Evolutionary conservation across 2,113 vertebrate species (phyloP).

Genomic region (Phodopus roborovskii): DNA sequence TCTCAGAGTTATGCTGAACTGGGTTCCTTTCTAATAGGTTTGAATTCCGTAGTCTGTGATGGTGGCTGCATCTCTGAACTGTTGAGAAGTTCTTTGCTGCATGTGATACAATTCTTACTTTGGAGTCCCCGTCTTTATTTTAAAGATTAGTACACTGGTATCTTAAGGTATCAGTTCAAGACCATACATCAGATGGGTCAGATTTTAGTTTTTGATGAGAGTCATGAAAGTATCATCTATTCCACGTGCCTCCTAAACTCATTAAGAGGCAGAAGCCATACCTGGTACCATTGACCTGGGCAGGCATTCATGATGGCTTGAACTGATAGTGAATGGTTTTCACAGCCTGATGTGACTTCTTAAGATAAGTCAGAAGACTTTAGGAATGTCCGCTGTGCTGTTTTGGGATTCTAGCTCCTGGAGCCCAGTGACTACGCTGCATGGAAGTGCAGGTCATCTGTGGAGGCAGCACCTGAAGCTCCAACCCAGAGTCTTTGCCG

Average conservation of each 20-base stretch:
- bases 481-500: not conserved
- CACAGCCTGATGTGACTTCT: not conserved
- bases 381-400: not conserved
- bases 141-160: not conserved
- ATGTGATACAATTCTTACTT: not conserved
- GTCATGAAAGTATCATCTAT: not conserved
- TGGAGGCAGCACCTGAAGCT: not conserved
- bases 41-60: not conserved
- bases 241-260: not conserved
- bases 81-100: not conserved
- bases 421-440: not conserved
- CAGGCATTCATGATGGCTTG: not conserved
- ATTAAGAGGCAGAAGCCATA: not conserved
- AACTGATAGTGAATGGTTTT: not conserved
- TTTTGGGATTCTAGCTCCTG: not conserved
- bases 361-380: not conserved
- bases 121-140: conserved; percentile 5
- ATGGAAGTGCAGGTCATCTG: not conserved
- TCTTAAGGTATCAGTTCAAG: conserved; percentile 12
- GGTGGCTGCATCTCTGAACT: not conserved
- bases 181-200: not conserved
- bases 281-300: not conserved
- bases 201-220: conserved; percentile 28
- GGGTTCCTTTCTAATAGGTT: not conserved
- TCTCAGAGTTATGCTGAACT: not conserved